Conservation (phyloP, 1,140 invertebrate species). For the Macrocentrus cingulum region DNA sequence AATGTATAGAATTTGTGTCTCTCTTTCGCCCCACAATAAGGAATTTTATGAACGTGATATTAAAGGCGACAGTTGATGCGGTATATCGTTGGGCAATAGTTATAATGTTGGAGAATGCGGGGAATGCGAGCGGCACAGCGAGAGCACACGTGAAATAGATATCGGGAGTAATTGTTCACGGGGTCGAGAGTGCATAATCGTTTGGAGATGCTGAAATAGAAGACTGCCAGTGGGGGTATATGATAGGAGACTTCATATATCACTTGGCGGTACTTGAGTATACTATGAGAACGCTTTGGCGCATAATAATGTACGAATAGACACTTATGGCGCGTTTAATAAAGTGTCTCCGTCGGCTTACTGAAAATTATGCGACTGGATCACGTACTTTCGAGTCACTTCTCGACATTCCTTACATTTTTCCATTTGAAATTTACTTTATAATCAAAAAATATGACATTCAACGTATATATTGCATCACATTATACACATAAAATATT, state of each 20-base stretch:
- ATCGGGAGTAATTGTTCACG: not conserved
- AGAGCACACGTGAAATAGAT: constrained; percentile 9
- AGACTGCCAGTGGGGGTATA: no score
- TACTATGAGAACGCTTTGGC: constrained; percentile 4
- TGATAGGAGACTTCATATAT: not conserved
- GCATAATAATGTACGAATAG: constrained; percentile 23
- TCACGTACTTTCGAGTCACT: not conserved
- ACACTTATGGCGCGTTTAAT: constrained; percentile 24
- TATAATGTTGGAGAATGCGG: constrained; percentile 4
- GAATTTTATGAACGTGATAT: not conserved
- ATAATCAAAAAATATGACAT: not conserved
- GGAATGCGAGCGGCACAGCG: not conserved
- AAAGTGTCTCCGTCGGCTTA: constrained; percentile 19
- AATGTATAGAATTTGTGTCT: not conserved
- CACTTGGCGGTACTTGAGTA: not conserved
- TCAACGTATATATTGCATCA: not conserved
- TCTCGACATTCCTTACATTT: constrained; percentile 3
- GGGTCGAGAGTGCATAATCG: constrained; percentile 7
- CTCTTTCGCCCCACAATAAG: no score
- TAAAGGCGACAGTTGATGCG: not conserved
- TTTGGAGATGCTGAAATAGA: not conserved
- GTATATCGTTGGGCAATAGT: constrained; percentile 1
- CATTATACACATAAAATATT: no score
- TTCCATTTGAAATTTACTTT: not conserved
- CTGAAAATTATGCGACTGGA: constrained; percentile 7